These are phyloP conservation scores for Brenthis ino DNA, from an alignment of 2,888 invertebrate species.

Conservation along the genomic window DNA sequence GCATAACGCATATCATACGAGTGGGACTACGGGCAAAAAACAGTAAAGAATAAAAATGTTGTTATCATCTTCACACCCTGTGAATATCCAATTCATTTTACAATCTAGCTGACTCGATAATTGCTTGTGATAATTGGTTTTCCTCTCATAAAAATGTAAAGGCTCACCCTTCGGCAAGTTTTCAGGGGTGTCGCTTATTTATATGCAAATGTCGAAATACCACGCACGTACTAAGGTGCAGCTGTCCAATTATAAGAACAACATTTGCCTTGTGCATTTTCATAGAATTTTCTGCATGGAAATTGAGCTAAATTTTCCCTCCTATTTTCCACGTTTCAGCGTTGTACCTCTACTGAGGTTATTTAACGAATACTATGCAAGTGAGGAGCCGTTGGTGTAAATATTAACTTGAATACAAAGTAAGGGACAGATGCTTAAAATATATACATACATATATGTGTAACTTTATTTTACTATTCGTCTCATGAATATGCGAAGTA, in stretches of 20 bases:
- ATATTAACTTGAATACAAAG: slow-evolving; percentile 53
- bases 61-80: slow-evolving; percentile 16
- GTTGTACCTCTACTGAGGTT: slow-evolving; percentile 46
- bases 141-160: slow-evolving; percentile 74
- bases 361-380: slow-evolving; percentile 51
- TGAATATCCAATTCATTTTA: slow-evolving; percentile 52
- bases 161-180: slow-evolving; percentile 57
- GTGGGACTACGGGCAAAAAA: no score
- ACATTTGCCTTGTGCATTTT: slow-evolving; percentile 75
- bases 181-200: slow-evolving; percentile 73
- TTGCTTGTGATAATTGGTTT: slow-evolving; percentile 78
- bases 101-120: slow-evolving; percentile 73
- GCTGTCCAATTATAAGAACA: slow-evolving; percentile 79
- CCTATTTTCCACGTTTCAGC: slow-evolving; percentile 60
- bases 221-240: slow-evolving; percentile 73
- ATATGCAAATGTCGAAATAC: slow-evolving; percentile 78
- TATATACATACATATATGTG: slow-evolving; percentile 21
- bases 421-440: slow-evolving; percentile 37
- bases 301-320: slow-evolving; percentile 59
- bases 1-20: neutral
- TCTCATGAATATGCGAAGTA: slow-evolving; percentile 27
- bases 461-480: slow-evolving; percentile 33
- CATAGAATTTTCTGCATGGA: slow-evolving; percentile 66
- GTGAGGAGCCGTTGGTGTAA: slow-evolving; percentile 50
- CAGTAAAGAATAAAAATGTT: slow-evolving; percentile 6